Base-by-base conservation (phyloP, 2,797 vertebrate genomes). In the Chrysocyon brachyurus region DNA sequence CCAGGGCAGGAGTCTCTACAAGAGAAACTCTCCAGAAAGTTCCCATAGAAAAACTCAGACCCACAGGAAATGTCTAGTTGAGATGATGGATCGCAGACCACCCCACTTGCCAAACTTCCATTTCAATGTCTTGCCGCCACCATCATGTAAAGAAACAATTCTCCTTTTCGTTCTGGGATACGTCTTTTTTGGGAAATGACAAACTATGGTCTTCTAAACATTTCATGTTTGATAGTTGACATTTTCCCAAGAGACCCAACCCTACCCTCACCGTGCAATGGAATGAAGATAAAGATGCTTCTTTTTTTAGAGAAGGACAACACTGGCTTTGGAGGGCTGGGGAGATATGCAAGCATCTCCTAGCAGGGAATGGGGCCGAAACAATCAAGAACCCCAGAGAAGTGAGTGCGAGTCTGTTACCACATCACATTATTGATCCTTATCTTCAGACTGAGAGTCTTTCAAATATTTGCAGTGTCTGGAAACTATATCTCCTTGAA, bases 31-130 rank as follows among this genome's bases (percentile, higher is more conserved):
- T 68, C 46, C 59, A 75, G 93, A 92, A 97, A 78, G 59, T 97
- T 98, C 97, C 97, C 98, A 98, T 63, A 96, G 96, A 93, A 90
- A 91, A 90, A 79, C 6, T 73, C 87, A 94, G 81, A 52, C 66
- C 89, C 93, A 95, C 96, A 95, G 98, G 98, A 98, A 98, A 98
- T 72, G 92, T 92, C 98, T 94, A 70, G 93, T 97, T 96, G 94
- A 97, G 78, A 89, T 97, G 98, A 97, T 5, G 82, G 87, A 91
- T 97, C 96, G 26, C 98, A 98, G 91, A 93, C 57, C 4, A 14
- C 36, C 49, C 87, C 40, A 84, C 33, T 97, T 86, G n/a, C 93
- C 85, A 96, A 92, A 88, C 90, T 93, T 97, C 93, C 93, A 89
- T 96, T 89, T 81, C 87, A 33, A 17, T 36, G 56, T 94, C 57